These are phyloP conservation scores for Kryphioiulus occultus DNA, from an alignment of 2,888 invertebrate species.

Conservation along the genomic window DNA sequence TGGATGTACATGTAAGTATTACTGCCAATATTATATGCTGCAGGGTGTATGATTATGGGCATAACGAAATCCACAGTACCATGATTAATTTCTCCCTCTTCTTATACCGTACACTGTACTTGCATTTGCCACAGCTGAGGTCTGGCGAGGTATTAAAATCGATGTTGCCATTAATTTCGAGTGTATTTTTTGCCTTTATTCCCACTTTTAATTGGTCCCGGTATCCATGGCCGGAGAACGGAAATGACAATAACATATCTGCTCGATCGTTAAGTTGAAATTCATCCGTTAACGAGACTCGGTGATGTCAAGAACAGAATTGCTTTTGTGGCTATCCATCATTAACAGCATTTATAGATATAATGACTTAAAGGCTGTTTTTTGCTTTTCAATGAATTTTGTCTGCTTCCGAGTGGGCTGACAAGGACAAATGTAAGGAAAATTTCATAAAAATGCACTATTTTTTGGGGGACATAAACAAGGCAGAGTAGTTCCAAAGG, in stretches of 20 bases:
- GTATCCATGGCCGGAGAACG: neutral
- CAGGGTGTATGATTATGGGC: neutral
- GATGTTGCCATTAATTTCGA: neutral
- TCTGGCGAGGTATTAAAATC: neutral
- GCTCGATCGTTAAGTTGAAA: neutral
- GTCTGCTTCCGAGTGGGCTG: neutral
- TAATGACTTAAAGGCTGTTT: neutral
- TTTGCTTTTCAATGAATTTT: neutral
- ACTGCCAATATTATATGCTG: neutral
- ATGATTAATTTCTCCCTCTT: neutral
- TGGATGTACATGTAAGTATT: neutral
- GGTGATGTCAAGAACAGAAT: neutral
- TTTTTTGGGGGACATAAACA: too few relatives aligned
- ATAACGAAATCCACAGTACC: neutral
- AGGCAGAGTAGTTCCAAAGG: too few relatives aligned
- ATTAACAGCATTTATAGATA: neutral
- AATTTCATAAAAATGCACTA: too few relatives aligned
- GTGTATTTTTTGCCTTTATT: neutral
- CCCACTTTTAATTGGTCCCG: neutral
- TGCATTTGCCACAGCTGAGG: neutral
- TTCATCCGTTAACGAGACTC: neutral
- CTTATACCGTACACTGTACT: neutral
- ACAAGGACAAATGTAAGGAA: neutral
- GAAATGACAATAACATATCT: conserved; percentile 2
- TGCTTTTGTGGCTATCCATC: neutral